Conservation (phyloP, 2,113 vertebrate genomes). For the Pomatorhinus ruficollis region DNA sequence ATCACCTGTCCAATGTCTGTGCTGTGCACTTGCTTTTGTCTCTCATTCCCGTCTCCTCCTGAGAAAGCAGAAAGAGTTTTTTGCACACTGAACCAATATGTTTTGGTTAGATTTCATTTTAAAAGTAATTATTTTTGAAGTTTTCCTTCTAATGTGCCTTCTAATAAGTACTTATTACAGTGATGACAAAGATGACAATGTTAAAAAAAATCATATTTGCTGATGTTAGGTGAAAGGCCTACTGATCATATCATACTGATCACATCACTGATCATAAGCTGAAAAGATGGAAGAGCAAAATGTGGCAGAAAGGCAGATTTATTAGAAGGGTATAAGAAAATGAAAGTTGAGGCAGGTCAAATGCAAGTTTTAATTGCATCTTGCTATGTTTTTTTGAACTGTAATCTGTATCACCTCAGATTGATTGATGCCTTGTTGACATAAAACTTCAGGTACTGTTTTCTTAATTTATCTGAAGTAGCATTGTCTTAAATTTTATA, state of each 20-base stretch:
- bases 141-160: neutral
- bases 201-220: neutral
- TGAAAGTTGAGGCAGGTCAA: neutral
- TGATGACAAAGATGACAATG: neutral
- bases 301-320: neutral
- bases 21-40: neutral
- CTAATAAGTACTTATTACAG: neutral
- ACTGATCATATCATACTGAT: too few relatives aligned
- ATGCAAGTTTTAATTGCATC: neutral
- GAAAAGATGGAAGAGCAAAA: neutral
- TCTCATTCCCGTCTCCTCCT: neutral
- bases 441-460: neutral
- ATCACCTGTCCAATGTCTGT: neutral
- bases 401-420: neutral
- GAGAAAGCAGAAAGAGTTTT: neutral
- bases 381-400: neutral
- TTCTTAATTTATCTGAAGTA: neutral
- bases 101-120: neutral
- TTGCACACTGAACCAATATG: neutral
- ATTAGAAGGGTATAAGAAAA: neutral
- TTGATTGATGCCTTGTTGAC: neutral
- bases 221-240: neutral
- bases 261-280: neutral
- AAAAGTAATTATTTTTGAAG: neutral
- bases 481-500: neutral